These are phyloP conservation scores for Heliconius sara DNA, from an alignment of 2,888 invertebrate genomes.

Conservation along the genomic window DNA sequence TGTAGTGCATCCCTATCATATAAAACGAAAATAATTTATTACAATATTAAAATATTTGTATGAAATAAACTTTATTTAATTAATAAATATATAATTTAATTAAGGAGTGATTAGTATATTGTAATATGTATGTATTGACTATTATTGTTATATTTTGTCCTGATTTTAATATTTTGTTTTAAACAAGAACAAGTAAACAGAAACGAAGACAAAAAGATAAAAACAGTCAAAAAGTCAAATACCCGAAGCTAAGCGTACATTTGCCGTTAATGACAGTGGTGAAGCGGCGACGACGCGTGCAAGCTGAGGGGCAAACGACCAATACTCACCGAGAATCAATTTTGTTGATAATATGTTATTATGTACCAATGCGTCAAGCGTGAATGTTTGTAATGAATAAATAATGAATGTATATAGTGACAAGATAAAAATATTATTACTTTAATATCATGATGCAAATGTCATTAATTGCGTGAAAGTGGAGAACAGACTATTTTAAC, in stretches of 20 bases:
- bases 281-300: conserved; percentile 73
- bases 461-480: too few species aligned
- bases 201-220: not conserved
- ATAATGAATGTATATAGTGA: not conserved
- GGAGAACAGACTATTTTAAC: too few species aligned
- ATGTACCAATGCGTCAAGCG: conserved; percentile 37
- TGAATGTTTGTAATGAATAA: conserved; percentile 25
- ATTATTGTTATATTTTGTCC: too few species aligned
- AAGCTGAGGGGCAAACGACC: conserved; percentile 44
- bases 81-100: too few species aligned
- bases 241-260: conserved; percentile 47
- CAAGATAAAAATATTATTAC: conserved; percentile 11
- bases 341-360: conserved; percentile 28
- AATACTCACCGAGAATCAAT: conserved; percentile 35
- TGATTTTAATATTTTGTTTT: not conserved
- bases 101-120: too few species aligned
- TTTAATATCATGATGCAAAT: not conserved
- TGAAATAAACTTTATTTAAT: too few species aligned
- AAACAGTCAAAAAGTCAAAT: conserved; percentile 25
- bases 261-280: conserved; percentile 53
- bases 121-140: too few species aligned
- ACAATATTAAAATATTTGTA: too few species aligned
- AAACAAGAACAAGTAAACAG: not conserved
- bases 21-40: not conserved
- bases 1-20: not conserved